Conservation (phyloP, 2,888 invertebrate species). For the Drosophila limbata region DNA sequence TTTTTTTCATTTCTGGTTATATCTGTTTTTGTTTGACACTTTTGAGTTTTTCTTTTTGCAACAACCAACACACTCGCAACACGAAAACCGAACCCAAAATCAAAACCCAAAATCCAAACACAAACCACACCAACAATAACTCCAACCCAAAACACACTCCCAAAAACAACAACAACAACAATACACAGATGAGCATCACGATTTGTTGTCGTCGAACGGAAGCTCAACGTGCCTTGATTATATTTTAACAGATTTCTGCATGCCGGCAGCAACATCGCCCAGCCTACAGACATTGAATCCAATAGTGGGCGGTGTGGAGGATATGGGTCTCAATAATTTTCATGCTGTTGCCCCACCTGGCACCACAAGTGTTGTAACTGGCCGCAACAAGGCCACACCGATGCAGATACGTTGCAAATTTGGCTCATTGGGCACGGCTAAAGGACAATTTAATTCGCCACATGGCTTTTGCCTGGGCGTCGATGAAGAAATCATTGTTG, state of each 20-base stretch:
- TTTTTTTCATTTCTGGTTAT: conserved; percentile 11
- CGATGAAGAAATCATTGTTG: conserved; percentile 98
- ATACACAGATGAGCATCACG: conserved; percentile 85
- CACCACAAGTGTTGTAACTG: conserved; percentile 85
- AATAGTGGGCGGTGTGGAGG: conserved; percentile 85
- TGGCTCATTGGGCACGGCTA: conserved; percentile 96
- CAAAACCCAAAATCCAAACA: conserved; percentile 18
- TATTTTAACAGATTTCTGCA: conserved; percentile 87
- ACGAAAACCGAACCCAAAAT: conserved; percentile 23
- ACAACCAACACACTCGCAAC: conserved; percentile 18
- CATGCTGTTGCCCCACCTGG: conserved; percentile 85
- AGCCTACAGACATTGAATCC: conserved; percentile 85
- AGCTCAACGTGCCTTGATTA: conserved; percentile 88
- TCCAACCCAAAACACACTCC: conserved; percentile 19
- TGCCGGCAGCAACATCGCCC: conserved; percentile 88
- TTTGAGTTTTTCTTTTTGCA: conserved; percentile 44
- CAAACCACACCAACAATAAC: conserved; percentile 14
- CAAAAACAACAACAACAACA: conserved; percentile 17
- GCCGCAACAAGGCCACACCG: conserved; percentile 91
- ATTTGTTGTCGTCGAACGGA: conserved; percentile 87
- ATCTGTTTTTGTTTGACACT: conserved; percentile 15
- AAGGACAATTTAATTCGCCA: conserved; percentile 98
- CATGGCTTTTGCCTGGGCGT: conserved; percentile 98
- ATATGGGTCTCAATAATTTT: conserved; percentile 84
- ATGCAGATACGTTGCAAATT: conserved; percentile 97